A percentile compares a stretch with the other conserved stretches of the same genome.
Conservation (phyloP, 1,140 invertebrate genomes). For the Hyphantria cunea region DNA sequence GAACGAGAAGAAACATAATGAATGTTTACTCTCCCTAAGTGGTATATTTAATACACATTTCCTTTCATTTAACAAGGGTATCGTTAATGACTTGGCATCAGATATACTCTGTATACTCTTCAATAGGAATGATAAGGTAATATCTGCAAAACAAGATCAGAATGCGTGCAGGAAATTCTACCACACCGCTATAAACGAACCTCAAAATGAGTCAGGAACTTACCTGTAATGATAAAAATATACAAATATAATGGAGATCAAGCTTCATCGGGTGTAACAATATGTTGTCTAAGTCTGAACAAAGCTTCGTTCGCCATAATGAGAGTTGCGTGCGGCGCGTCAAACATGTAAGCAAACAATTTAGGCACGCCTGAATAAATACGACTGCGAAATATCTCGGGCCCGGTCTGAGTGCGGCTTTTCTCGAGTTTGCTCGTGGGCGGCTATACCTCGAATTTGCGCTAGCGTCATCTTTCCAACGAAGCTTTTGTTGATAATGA, state of each 20-base stretch:
- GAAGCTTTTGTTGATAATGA: slow-evolving; percentile 78
- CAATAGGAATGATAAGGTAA: too few relatives aligned
- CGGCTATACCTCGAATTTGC: slow-evolving; percentile 66
- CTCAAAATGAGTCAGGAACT: slow-evolving; percentile 59
- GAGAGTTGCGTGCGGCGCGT: slow-evolving; percentile 79
- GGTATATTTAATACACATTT: slow-evolving; percentile 55
- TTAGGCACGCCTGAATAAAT: slow-evolving; percentile 81
- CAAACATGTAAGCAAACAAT: slow-evolving; percentile 81
- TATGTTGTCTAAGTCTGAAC: slow-evolving; percentile 78
- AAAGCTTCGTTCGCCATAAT: slow-evolving; percentile 76
- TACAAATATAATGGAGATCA: slow-evolving; percentile 70
- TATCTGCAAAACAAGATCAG: not conserved
- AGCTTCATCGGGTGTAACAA: slow-evolving; percentile 74
- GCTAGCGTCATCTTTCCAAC: slow-evolving; percentile 74
- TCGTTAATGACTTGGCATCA: not conserved
- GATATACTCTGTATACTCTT: too few relatives aligned
- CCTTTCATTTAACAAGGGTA: slow-evolving; percentile 34
- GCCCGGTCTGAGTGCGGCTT: slow-evolving; percentile 64
- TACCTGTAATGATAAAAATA: slow-evolving; percentile 76
- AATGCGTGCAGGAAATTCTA: too few relatives aligned
- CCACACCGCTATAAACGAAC: slow-evolving; percentile 58
- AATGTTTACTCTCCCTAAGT: slow-evolving; percentile 67
- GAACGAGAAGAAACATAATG: slow-evolving; percentile 71
- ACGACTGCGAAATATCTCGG: slow-evolving; percentile 77
- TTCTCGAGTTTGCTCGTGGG: slow-evolving; percentile 53